Percentiles rank a stretch among this genome's conserved stretches.
These are phyloP conservation scores for Merodon equestris DNA, from an alignment of 2,888 invertebrate genomes.

Conservation along the genomic window DNA sequence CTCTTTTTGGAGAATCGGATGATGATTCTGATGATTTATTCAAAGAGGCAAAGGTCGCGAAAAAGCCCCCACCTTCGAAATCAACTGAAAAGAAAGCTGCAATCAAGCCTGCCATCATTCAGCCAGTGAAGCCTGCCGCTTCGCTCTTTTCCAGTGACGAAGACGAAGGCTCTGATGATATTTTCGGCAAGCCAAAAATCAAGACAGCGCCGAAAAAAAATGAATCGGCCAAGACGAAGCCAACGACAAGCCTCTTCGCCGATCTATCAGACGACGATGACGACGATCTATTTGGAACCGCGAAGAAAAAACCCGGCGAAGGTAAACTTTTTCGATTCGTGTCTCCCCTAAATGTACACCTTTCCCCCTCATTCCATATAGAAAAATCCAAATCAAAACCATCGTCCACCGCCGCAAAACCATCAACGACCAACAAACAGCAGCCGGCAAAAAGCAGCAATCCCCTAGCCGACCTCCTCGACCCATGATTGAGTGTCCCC, in stretches of 20 bases:
- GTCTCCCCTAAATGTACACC: background rate
- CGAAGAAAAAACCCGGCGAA: slow-evolving; percentile 40
- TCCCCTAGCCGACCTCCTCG: slow-evolving; percentile 52
- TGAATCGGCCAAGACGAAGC: slow-evolving; percentile 23
- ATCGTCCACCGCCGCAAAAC: background rate
- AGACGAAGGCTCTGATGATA: slow-evolving; percentile 42
- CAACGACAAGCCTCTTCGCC: slow-evolving; percentile 55
- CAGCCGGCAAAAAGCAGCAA: slow-evolving; percentile 30
- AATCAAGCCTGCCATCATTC: slow-evolving; percentile 3
- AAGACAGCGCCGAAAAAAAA: slow-evolving; percentile 35
- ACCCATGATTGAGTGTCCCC: slow-evolving; percentile 14
- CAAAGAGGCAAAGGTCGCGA: slow-evolving; percentile 11
- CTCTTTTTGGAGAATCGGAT: slow-evolving; percentile 52
- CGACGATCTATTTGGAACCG: slow-evolving; percentile 69
- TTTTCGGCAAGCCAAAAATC: slow-evolving; percentile 53
- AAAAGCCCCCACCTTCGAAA: slow-evolving; percentile 22
- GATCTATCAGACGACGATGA: slow-evolving; percentile 70
- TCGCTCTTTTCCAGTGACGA: slow-evolving; percentile 61
- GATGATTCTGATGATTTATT: slow-evolving; percentile 59
- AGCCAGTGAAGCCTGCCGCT: slow-evolving; percentile 26
- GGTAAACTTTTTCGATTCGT: slow-evolving; percentile 28
- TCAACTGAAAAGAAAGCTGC: slow-evolving; percentile 23
- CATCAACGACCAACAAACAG: slow-evolving; percentile 22
- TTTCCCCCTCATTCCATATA: slow-evolving; percentile 8
- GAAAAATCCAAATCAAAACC: slow-evolving; percentile 21